These are phyloP conservation scores for Bos javanicus DNA, from an alignment of 2,113 vertebrate genomes.

Conservation along the genomic window DNA sequence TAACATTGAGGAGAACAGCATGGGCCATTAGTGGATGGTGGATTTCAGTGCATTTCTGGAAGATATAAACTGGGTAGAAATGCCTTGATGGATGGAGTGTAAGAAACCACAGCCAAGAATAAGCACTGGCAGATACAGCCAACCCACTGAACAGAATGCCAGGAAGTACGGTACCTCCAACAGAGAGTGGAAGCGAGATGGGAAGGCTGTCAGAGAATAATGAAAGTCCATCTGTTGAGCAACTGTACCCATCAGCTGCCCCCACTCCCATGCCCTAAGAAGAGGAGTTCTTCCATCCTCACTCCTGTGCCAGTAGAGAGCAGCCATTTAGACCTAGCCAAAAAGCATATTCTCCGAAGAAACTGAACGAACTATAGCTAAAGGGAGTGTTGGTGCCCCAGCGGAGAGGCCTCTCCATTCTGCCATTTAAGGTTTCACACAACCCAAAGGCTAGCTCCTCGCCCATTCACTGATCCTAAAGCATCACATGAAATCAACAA, in stretches of 20 bases:
- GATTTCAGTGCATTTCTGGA: neutral
- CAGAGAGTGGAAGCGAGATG: neutral
- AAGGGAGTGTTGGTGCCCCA: neutral
- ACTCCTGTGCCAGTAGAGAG: neutral
- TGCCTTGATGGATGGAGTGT: neutral
- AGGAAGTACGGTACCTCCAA: neutral
- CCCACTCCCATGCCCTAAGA: neutral
- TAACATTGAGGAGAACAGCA: neutral
- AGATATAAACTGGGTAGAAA: neutral
- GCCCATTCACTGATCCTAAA: neutral
- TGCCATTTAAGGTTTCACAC: neutral
- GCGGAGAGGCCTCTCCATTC: neutral
- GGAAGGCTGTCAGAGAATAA: neutral
- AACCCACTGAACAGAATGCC: too few species aligned
- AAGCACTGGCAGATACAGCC: neutral
- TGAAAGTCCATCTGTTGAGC: neutral
- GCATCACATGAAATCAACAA: neutral
- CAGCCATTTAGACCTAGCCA: neutral
- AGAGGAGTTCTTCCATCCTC: neutral
- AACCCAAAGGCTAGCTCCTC: neutral
- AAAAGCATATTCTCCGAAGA: neutral
- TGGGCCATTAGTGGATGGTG: neutral
- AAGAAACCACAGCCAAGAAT: neutral
- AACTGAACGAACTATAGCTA: neutral
- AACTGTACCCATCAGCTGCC: neutral